Evolutionary conservation across 2,797 vertebrate species (phyloP).

Genomic region (Pseudocheirus occidentalis): DNA sequence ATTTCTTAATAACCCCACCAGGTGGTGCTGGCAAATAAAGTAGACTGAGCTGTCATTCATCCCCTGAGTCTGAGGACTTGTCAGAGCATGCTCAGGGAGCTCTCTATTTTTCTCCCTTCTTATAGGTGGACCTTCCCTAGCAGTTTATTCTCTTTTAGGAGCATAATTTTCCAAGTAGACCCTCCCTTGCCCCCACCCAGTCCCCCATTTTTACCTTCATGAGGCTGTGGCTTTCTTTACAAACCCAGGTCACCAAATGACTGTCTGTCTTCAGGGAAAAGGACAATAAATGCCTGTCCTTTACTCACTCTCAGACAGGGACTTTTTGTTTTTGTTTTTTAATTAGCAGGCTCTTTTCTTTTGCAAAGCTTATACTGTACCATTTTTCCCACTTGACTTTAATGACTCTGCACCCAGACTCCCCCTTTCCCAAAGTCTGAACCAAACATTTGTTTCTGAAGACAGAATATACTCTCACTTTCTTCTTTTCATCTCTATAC

Average conservation of each 20-base stretch:
- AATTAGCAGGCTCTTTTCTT: background rate
- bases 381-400: background rate
- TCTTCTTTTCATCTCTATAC: background rate
- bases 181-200: too few species aligned
- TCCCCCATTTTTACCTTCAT: background rate
- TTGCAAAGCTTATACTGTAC: background rate
- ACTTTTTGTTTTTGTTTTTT: background rate
- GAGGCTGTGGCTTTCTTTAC: background rate
- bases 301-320: background rate
- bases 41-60: background rate
- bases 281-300: background rate
- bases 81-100: background rate
- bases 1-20: background rate
- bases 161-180: background rate
- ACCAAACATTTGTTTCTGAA: background rate
- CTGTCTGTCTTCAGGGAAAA: background rate
- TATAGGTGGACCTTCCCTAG: background rate
- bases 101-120: background rate
- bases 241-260: background rate
- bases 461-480: background rate
- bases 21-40: background rate
- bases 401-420: background rate
- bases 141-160: background rate
- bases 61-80: background rate
- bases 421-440: background rate